Conservation (phyloP, 2,797 vertebrate species). For the Crocidura indochinensis region DNA sequence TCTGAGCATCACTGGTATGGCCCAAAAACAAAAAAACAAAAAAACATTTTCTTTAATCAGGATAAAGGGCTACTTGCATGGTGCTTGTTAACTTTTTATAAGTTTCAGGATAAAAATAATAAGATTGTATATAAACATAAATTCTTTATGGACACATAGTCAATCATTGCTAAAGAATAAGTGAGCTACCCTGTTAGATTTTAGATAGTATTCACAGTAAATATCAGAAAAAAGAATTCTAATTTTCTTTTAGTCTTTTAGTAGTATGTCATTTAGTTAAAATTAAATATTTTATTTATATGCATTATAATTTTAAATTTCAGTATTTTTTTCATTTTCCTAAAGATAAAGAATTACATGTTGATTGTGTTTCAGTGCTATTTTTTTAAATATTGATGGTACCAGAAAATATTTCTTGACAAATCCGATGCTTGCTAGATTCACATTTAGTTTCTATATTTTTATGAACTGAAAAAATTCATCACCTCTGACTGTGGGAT, state of each 20-base stretch:
- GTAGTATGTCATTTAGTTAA: constrained; percentile 42
- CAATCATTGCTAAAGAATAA: constrained; percentile 7
- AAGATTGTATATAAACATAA: not conserved
- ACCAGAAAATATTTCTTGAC: constrained; percentile 76
- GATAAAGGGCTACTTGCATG: not conserved
- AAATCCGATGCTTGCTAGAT: constrained; percentile 79
- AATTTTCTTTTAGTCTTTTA: constrained; percentile 75
- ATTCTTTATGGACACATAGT: not conserved
- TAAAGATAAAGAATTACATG: constrained; percentile 8
- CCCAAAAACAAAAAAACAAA: too few species aligned
- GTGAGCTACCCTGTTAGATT: not conserved
- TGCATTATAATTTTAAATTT: constrained; percentile 53
- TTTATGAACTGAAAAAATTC: constrained; percentile 86
- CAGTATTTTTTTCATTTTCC: constrained; percentile 24
- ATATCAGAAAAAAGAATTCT: constrained; percentile 64
- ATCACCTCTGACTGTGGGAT: constrained; percentile 82
- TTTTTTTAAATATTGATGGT: constrained; percentile 67
- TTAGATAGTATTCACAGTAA: constrained; percentile 49
- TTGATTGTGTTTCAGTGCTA: not conserved
- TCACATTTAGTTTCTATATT: constrained; percentile 78
- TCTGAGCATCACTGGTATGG: too few species aligned
- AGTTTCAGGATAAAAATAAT: constrained; percentile 35
- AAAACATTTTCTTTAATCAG: too few species aligned
- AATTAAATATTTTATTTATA: constrained; percentile 60
- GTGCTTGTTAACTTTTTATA: constrained; percentile 15